Evolutionary conservation across 2,113 vertebrate species (phyloP).

Genomic region (Carettochelys insculpta): DNA sequence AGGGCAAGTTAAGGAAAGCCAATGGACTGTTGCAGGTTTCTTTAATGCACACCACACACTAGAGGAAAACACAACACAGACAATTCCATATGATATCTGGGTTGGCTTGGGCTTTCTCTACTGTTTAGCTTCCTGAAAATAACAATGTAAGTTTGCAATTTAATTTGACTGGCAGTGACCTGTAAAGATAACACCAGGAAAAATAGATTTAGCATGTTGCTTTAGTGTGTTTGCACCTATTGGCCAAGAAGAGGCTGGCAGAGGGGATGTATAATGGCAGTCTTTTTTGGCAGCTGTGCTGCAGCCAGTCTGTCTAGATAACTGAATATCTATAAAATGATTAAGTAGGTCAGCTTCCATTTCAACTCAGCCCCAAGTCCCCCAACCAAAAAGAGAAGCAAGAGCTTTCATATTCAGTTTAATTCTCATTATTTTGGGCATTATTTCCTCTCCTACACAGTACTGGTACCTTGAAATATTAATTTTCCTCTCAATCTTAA

Average conservation of each 20-base stretch:
- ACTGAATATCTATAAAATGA: conserved; percentile 20
- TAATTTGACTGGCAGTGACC: not conserved
- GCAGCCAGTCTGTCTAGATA: conserved; percentile 15
- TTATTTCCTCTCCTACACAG: not conserved
- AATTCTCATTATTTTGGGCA: not conserved
- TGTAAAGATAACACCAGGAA: not conserved
- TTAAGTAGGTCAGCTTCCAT: conserved; percentile 40
- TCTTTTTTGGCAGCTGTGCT: conserved; percentile 9
- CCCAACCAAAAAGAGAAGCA: not conserved
- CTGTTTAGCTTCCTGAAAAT: not conserved
- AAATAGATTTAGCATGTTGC: not conserved
- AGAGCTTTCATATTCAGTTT: not conserved
- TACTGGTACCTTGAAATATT: not conserved
- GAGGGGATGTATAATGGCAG: not conserved
- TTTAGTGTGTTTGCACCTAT: not conserved
- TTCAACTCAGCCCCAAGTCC: not conserved
- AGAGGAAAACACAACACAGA: not conserved
- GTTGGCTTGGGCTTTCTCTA: not conserved
- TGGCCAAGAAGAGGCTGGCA: not conserved
- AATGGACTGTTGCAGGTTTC: not conserved
- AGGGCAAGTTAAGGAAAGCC: not conserved
- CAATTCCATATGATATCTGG: not conserved
- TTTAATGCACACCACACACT: not conserved
- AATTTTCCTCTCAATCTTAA: not conserved
- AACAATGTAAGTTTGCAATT: fast-evolving